Conservation (phyloP, 2,888 invertebrate species). For the Cryptus armator region DNA sequence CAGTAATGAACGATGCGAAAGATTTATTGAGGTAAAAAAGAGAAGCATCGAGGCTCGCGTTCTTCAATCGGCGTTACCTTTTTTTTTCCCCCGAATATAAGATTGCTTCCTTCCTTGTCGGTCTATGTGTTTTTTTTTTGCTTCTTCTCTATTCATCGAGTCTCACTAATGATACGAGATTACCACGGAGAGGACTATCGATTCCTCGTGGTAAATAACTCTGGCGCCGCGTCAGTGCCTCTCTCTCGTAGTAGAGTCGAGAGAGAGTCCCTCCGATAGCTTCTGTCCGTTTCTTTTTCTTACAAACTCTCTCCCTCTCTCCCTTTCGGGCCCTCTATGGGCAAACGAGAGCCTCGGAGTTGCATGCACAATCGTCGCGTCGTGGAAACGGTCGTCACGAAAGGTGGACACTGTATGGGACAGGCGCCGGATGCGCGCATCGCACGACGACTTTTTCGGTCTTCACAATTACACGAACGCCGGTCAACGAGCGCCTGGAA, state of each 20-base stretch:
- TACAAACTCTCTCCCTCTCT: neutral
- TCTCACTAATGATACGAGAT: constrained; percentile 66
- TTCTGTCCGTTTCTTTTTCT: constrained; percentile 6
- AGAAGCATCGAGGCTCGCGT: constrained; percentile 24
- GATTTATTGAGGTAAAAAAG: constrained; percentile 51
- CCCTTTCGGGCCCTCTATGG: neutral
- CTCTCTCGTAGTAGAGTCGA: constrained; percentile 48
- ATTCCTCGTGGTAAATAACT: constrained; percentile 73
- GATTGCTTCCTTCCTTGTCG: constrained; percentile 38
- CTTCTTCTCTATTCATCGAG: constrained; percentile 60
- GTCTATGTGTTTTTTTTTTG: constrained; percentile 29
- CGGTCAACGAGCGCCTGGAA: constrained; percentile 57
- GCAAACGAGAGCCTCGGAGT: neutral
- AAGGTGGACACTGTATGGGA: constrained; percentile 34
- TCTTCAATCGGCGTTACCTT: constrained; percentile 45
- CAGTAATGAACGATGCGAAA: constrained; percentile 58
- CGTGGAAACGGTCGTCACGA: constrained; percentile 32
- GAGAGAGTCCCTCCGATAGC: constrained; percentile 14
- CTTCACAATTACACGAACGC: constrained; percentile 46
- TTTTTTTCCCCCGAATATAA: constrained; percentile 37
- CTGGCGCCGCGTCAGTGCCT: constrained; percentile 81
- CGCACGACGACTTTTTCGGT: constrained; percentile 48
- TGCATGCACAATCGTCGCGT: constrained; percentile 5
- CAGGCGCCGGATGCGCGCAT: constrained; percentile 38
- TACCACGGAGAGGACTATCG: constrained; percentile 65